Base-by-base conservation (phyloP, 1,140 invertebrate species). In the Drosophila watanabei region DNA sequence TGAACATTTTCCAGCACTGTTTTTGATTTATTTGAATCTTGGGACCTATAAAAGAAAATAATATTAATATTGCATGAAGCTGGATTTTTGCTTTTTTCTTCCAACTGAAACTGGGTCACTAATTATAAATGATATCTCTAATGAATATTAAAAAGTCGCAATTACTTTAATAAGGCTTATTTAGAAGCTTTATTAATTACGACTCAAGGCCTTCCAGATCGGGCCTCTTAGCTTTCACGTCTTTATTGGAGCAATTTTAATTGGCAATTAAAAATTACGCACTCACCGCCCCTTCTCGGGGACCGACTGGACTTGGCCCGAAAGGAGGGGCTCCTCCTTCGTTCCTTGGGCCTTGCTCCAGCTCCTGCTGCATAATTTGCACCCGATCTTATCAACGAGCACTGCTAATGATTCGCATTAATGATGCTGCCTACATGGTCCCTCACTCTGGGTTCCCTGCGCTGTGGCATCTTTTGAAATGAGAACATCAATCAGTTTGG, bases 371-470 rank as follows among this genome's bases (percentile, higher is more conserved):
- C 61, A 79, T 69, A 85, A 90, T 89, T 89, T 89, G 86, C 85
- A 89, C 86, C 79, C 82, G 85, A 89, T 90, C 86, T 89, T 89
- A 89, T 89, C 85, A 85, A 70, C 86, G 68, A 45, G 75, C 82
- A 79, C 57, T 79, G 85, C 85, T 89, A 89, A 89, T 89, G 85
- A 89, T 90, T 89, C 86, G 68, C 85, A 90, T 89, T 89, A 90
- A 90, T 89, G 85, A 89, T 90, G 82, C 82, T 76, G 83, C 51
- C 60, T 82, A 76, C 56, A 75, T 48, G 24, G 49, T 30, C 28
- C 37, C 61, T 39, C 62, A 13, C 37, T 56, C 59, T 59, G 61
- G 48, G 48, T 49, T 24, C n/a, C 49, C 77, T 48, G 65, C 65
- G 63, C 65, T 79, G 62, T 79, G 59, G 76, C 78, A 89, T 90